phyloP scores from a whole-genome alignment of 2,113 vertebrate genomes.

The Malurus cyaneus region DNA sequence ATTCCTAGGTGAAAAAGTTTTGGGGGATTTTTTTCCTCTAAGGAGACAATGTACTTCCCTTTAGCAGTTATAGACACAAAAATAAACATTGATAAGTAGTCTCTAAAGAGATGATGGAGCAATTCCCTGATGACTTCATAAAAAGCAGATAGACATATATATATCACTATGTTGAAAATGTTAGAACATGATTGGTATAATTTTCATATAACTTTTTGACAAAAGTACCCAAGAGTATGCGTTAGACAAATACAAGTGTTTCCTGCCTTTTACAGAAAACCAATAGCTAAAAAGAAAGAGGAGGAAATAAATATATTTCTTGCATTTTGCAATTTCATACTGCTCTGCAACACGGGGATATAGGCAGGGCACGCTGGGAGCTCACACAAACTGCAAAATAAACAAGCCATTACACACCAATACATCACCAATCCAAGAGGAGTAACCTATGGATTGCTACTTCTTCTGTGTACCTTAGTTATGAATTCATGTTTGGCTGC shows the following conservation, averaged over 20 bases:
- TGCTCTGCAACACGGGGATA: neutral
- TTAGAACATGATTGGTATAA: neutral
- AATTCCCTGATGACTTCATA: neutral
- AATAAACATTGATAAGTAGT: neutral
- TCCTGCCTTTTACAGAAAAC: neutral
- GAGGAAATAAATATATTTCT: neutral
- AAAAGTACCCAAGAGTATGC: neutral
- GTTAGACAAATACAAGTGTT: neutral
- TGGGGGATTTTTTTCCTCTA: neutral
- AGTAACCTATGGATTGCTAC: neutral
- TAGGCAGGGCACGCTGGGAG: neutral
- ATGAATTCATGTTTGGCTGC: neutral
- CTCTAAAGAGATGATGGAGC: neutral
- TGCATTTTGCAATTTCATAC: neutral
- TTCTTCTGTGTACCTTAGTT: neutral
- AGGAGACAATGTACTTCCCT: neutral
- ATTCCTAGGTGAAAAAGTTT: neutral
- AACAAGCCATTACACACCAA: neutral
- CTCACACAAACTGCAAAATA: neutral
- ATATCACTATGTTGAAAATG: neutral
- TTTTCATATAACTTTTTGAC: neutral
- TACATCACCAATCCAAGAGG: neutral
- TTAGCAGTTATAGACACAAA: neutral
- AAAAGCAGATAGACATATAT: neutral
- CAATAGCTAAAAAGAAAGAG: neutral